Percentiles rank a stretch among this genome's conserved stretches.
These are phyloP conservation scores for Zoroaster sp. DNA, from an alignment of 53 echinoderm and acorn worm genomes.

Conservation along the genomic window DNA sequence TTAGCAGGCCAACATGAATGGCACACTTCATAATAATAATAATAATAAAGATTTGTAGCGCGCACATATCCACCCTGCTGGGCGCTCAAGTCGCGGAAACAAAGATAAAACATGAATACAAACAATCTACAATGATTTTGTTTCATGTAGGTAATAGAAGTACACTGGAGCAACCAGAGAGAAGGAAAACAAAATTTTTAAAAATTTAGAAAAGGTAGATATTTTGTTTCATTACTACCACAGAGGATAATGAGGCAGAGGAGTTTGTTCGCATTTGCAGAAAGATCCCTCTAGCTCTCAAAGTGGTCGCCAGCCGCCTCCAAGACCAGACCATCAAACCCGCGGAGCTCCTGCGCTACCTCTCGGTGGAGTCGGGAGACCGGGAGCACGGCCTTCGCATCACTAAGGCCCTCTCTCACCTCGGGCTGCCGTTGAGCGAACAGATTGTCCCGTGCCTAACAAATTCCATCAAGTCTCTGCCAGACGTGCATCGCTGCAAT, in stretches of 20 bases:
- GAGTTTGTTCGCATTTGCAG: conserved; percentile 73
- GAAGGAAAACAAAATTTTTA: too few species aligned
- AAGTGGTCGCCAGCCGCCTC: conserved; percentile 87
- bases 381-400: conserved; percentile 42
- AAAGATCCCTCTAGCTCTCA: conserved; percentile 87
- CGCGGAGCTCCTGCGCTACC: conserved; percentile 67
- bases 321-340: conserved; percentile 85
- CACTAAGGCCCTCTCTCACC: conserved; percentile 70
- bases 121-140: too few species aligned
- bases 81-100: too few species aligned
- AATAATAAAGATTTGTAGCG: too few species aligned
- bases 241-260: conserved; percentile 68
- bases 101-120: too few species aligned
- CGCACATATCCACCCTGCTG: too few species aligned
- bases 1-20: too few species aligned
- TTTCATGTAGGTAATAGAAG: too few species aligned
- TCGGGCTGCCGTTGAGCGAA: conserved; percentile 69
- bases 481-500: conserved; percentile 56
- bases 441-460: conserved; percentile 75
- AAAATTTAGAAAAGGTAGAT: too few species aligned
- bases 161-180: too few species aligned
- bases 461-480: conserved; percentile 77
- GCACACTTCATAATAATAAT: too few species aligned
- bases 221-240: background rate
- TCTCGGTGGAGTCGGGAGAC: conserved; percentile 34